Conservation (phyloP, 2,797 vertebrate species). For the Enteromius radiatus region DNA sequence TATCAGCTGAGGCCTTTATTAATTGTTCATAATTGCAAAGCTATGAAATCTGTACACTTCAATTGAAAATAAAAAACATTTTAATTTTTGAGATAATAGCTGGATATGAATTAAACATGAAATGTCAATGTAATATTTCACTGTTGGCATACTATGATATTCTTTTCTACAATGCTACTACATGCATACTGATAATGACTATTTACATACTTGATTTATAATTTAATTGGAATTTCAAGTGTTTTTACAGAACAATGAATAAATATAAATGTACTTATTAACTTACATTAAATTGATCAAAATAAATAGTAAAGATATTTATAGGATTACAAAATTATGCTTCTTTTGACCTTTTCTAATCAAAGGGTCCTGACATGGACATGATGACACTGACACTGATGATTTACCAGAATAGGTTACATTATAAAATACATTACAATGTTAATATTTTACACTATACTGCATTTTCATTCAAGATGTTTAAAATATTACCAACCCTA, state of each 20-base stretch:
- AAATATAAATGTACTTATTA: neutral
- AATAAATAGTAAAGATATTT: neutral
- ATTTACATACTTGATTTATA: neutral
- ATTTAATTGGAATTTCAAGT: neutral
- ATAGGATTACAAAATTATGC: neutral
- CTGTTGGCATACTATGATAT: neutral
- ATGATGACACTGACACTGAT: no score
- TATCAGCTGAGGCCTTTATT: no score
- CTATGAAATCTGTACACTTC: no score
- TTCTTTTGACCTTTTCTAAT: neutral
- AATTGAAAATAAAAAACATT: neutral
- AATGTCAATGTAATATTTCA: neutral
- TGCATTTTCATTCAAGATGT: neutral
- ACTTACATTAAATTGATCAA: neutral
- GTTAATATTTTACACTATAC: neutral
- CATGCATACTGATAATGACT: neutral
- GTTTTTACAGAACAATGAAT: neutral
- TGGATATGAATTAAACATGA: neutral
- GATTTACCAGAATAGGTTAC: neutral
- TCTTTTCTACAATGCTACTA: neutral
- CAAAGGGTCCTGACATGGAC: neutral
- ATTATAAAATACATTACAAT: neutral
- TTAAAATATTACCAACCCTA: neutral
- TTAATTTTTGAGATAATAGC: neutral
- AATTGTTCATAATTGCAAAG: no score